Conservation (phyloP, 2,797 vertebrate genomes). For the Lithobates pipiens region DNA sequence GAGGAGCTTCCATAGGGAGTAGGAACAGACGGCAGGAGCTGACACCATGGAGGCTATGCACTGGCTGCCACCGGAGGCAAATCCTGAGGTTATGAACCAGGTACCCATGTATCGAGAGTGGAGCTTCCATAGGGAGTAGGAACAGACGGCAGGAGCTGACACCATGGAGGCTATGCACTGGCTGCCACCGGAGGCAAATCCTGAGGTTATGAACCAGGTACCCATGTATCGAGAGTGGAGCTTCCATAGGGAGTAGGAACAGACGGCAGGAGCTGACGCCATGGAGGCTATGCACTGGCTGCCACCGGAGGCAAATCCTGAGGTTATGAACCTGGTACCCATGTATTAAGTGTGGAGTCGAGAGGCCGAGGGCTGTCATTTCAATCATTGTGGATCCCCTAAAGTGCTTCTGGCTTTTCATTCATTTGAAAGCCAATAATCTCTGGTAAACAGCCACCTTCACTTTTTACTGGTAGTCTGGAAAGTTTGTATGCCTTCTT, state of each 20-base stretch:
- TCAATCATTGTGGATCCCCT: no score
- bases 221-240: no score
- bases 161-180: slow-evolving; percentile 90
- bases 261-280: no score
- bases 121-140: neutral
- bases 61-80: slow-evolving; percentile 95
- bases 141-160: neutral
- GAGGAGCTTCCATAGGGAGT: slow-evolving; percentile 47
- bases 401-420: no score
- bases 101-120: no score
- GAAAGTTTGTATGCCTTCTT: no score
- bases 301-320: slow-evolving; percentile 94
- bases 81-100: slow-evolving; percentile 83
- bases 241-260: no score
- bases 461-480: no score
- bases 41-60: slow-evolving; percentile 85
- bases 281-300: slow-evolving; percentile 94
- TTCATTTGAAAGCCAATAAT: no score
- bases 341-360: no score
- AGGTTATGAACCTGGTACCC: slow-evolving; percentile 72
- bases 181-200: slow-evolving; percentile 95
- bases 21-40: neutral
- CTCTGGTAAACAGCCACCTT: no score
- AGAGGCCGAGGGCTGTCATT: no score
- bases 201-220: slow-evolving; percentile 78